These are phyloP conservation scores for Oncorhynchus tshawytscha DNA, from an alignment of 2,113 vertebrate genomes.

Conservation along the genomic window DNA sequence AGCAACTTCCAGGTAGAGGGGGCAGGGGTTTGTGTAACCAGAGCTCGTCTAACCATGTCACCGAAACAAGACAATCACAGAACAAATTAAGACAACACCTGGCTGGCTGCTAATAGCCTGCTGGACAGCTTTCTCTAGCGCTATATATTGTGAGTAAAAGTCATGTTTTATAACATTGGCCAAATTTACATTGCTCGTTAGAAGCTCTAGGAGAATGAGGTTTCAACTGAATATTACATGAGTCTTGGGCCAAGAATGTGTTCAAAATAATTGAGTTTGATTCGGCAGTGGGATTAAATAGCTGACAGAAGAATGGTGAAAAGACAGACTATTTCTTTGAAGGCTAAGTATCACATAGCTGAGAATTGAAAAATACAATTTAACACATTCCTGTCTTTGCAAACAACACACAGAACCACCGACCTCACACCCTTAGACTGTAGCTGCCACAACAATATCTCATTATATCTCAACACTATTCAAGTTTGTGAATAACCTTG, in stretches of 20 bases:
- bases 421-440: slow-evolving; percentile 45
- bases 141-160: no score
- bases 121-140: neutral
- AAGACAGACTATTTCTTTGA: slow-evolving; percentile 32
- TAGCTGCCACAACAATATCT: slow-evolving; percentile 38
- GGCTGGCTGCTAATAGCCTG: neutral
- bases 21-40: slow-evolving; percentile 13
- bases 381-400: slow-evolving; percentile 45
- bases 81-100: neutral
- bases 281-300: neutral
- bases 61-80: slow-evolving; percentile 1
- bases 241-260: neutral
- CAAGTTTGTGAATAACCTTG: no score
- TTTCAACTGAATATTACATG: neutral
- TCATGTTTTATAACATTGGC: neutral
- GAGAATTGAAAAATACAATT: slow-evolving; percentile 48
- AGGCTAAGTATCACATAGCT: slow-evolving; percentile 50
- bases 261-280: neutral
- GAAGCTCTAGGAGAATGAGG: neutral
- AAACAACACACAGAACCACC: slow-evolving; percentile 45
- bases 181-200: no score
- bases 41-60: neutral
- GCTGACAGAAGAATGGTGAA: slow-evolving; percentile 22
- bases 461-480: neutral
- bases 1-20: slow-evolving; percentile 44